Conservation (phyloP, 53 echinoderm and acorn worm species). For the Zoroaster sp. region DNA sequence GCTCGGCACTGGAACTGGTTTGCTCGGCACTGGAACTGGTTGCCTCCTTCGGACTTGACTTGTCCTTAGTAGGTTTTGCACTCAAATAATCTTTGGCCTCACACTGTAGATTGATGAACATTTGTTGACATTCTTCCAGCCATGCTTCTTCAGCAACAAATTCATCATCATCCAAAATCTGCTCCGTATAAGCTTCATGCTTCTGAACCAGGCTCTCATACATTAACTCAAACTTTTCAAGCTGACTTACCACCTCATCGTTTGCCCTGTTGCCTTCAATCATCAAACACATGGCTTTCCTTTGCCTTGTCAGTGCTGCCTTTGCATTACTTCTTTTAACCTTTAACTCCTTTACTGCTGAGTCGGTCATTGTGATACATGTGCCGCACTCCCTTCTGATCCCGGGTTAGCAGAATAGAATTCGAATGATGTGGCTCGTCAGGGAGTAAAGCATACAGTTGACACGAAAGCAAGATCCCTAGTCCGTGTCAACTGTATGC, state of each 20-base stretch:
- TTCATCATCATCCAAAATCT: neutral
- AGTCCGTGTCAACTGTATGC: too few relatives aligned
- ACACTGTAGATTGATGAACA: neutral
- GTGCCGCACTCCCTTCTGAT: neutral
- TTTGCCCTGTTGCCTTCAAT: neutral
- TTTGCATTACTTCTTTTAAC: conserved; percentile 25
- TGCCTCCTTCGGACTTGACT: neutral
- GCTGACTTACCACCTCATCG: neutral
- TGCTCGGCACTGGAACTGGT: neutral
- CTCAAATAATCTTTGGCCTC: neutral
- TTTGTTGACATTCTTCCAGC: conserved; percentile 32
- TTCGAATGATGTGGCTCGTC: conserved; percentile 31
- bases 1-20: too few relatives aligned
- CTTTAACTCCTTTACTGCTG: conserved; percentile 1
- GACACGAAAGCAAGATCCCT: too few relatives aligned
- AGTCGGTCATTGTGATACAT: neutral
- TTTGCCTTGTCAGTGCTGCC: conserved; percentile 28
- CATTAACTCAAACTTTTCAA: neutral
- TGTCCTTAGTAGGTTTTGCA: neutral
- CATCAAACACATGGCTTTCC: conserved; percentile 3
- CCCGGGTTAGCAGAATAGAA: conserved; percentile 26
- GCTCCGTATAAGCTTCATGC: conserved; percentile 15
- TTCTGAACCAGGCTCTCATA: conserved; percentile 25
- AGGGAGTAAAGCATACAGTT: too few relatives aligned
- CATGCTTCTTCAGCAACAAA: conserved; percentile 16